Conservation (phyloP, 2,113 vertebrate genomes). For the Cranoglanis bouderius region DNA sequence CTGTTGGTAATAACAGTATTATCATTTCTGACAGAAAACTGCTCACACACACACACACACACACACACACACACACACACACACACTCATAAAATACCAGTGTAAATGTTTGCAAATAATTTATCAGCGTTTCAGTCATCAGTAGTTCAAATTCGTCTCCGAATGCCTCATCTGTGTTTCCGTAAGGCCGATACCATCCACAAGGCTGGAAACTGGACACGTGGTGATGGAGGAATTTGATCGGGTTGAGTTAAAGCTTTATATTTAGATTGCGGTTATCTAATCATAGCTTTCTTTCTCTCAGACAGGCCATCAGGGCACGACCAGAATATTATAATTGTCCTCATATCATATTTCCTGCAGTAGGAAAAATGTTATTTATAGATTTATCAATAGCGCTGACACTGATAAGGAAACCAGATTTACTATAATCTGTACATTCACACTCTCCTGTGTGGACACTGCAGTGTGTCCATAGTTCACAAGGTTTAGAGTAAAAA, state of each 20-base stretch:
- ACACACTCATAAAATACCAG: neutral
- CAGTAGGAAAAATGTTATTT: slow-evolving; percentile 16
- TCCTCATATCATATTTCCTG: slow-evolving; percentile 27
- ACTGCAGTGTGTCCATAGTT: neutral
- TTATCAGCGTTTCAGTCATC: neutral
- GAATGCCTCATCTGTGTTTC: neutral
- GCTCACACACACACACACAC: neutral
- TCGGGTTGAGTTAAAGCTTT: neutral
- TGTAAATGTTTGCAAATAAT: neutral
- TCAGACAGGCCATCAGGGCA: neutral
- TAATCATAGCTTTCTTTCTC: slow-evolving; percentile 13
- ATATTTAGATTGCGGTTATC: slow-evolving; percentile 32
- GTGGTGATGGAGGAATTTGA: slow-evolving; percentile 9
- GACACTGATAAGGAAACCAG: neutral
- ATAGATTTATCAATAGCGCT: slow-evolving; percentile 19
- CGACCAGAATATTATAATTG: neutral
- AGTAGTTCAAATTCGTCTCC: neutral
- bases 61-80: neutral
- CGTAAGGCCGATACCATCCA: neutral
- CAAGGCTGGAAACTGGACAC: neutral
- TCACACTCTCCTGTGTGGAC: neutral
- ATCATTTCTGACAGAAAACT: slow-evolving; percentile 13
- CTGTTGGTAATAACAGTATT: neutral
- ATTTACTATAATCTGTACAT: neutral
- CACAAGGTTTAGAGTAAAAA: neutral